Percentiles rank a stretch among this genome's conserved stretches.
phyloP scores from a whole-genome alignment of 2,113 vertebrate genomes.

The Hippopotamus amphibius region DNA sequence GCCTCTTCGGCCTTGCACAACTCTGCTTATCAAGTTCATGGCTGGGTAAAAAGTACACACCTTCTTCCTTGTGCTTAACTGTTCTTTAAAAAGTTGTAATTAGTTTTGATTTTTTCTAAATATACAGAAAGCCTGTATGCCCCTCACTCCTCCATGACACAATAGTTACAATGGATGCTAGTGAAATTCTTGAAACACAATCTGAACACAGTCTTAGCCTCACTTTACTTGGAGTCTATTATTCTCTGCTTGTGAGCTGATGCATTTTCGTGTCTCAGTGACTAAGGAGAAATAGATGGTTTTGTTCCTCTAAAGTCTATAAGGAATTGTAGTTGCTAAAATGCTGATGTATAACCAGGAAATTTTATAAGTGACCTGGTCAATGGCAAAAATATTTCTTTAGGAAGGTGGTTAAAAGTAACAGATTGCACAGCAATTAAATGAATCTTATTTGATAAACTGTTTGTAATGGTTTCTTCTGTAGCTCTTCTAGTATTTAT shows the following conservation, averaged over 20 bases:
- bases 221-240: not conserved
- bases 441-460: not conserved
- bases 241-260: not conserved
- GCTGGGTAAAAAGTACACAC: conserved; percentile 37
- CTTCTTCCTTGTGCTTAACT: conserved; percentile 76
- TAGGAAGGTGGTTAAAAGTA: not conserved
- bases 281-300: not conserved
- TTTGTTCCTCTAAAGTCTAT: not conserved
- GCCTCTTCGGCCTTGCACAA: conserved; percentile 62
- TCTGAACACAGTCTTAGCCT: conserved; percentile 12
- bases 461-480: not conserved
- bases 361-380: not conserved
- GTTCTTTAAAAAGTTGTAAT: conserved; percentile 74
- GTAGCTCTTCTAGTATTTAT: not conserved
- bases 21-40: conserved; percentile 81
- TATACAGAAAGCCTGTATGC: conserved; percentile 20
- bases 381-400: not conserved
- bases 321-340: not conserved
- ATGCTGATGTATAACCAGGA: not conserved
- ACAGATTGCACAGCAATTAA: not conserved
- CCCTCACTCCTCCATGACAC: fast-evolving
- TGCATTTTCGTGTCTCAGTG: not conserved
- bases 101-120: conserved; percentile 68
- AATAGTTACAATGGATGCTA: not conserved
- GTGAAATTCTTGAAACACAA: conserved; percentile 64